A percentile compares a stretch with the other conserved stretches of the same genome.
Conservation (phyloP, 2,797 vertebrate genomes). For the Austrolebias charrua region DNA sequence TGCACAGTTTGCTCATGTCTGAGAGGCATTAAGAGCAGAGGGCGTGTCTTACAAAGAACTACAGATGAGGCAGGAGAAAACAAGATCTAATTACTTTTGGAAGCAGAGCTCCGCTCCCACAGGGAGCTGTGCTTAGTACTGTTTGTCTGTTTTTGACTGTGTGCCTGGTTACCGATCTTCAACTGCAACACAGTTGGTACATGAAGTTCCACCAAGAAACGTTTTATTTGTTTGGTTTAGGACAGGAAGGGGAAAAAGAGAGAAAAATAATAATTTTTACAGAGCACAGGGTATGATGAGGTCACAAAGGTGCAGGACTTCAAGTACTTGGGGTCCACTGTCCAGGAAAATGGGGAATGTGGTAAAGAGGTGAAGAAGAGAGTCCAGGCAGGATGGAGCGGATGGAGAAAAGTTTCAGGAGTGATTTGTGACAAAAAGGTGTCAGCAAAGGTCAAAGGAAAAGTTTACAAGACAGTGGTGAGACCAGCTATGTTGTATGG, state of each 20-base stretch:
- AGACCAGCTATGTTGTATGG: no score
- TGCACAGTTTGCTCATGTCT: slow-evolving; percentile 8
- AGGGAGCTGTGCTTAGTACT: slow-evolving; percentile 35
- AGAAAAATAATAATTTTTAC: background rate
- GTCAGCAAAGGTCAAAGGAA: no score
- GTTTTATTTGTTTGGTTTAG: background rate
- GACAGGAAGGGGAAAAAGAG: background rate
- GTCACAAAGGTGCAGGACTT: no score
- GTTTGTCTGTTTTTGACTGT: slow-evolving; percentile 53
- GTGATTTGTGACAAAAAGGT: no score
- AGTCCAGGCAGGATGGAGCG: no score
- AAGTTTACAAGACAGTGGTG: no score
- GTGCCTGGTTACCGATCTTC: slow-evolving; percentile 27
- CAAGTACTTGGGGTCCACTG: no score
- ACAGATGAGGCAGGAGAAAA: slow-evolving; percentile 53
- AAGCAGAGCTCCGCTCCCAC: slow-evolving; percentile 24
- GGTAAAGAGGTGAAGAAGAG: no score
- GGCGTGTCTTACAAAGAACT: slow-evolving; percentile 28
- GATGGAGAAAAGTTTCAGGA: no score
- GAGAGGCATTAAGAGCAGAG: slow-evolving; percentile 6
- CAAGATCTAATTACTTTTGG: slow-evolving; percentile 51
- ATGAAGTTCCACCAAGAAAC: background rate
- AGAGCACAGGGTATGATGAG: slow-evolving; percentile 8
- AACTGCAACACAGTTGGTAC: background rate
- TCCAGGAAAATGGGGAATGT: no score